Percentiles rank a stretch among this genome's conserved stretches.
phyloP scores from a whole-genome alignment of 23 tunicate species.

The Trididemnum miniatum region DNA sequence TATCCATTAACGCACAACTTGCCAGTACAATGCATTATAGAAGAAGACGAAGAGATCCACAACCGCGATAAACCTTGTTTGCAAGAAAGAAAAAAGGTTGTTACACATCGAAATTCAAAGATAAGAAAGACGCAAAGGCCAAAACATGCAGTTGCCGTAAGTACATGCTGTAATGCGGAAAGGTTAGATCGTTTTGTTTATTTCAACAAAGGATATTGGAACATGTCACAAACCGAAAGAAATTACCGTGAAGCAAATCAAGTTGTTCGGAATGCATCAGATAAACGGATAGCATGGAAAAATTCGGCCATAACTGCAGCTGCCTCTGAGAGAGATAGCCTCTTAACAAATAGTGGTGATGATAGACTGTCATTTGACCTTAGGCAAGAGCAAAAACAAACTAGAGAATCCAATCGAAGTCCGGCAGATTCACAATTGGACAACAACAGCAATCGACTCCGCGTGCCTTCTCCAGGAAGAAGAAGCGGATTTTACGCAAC shows the following conservation, averaged over 20 bases:
- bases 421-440: background rate
- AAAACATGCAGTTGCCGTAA: background rate
- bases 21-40: no score
- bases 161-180: background rate
- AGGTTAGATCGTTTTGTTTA: background rate
- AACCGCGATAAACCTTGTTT: no score
- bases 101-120: background rate
- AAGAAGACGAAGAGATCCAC: no score
- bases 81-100: background rate
- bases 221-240: background rate
- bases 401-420: background rate
- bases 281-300: constrained; percentile 38
- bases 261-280: background rate
- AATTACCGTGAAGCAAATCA: background rate
- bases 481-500: constrained; percentile 48
- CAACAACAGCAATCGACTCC: constrained; percentile 26
- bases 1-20: no score
- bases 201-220: background rate
- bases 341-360: constrained; percentile 37
- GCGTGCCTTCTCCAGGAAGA: constrained; percentile 48
- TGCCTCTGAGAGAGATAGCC: constrained; percentile 43
- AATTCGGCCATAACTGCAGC: constrained; percentile 10
- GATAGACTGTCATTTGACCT: constrained; percentile 24
- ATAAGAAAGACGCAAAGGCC: background rate
- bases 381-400: background rate